Evolutionary conservation across 2,113 vertebrate genomes (phyloP), one percentile per base, ranked within the genome.

Genomic region (Colius striatus): DNA sequence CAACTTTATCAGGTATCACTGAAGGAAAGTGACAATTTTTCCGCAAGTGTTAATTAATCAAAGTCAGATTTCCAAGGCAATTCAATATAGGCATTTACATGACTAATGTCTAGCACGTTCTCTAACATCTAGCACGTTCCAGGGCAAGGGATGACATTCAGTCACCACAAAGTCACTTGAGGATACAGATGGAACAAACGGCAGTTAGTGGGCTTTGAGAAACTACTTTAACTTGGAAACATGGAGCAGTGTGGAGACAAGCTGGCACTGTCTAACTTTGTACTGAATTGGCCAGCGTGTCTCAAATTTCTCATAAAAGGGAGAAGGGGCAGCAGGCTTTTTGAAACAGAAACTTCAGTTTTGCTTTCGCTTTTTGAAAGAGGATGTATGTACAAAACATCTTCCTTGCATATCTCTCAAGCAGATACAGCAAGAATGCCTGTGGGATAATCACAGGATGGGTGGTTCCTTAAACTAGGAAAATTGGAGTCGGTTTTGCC

Each of bases 241-340:
- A 78, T 19, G 21, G 21, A 86, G 21, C 43, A 87, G 61, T 19
- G 48, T 62, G 41, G 29, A 73, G 29, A 81, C 11, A 75, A 81
- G 50, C 51, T 76, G 47, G 48, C 38, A 75, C 27, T 80, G 13
- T 50, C 43, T 81, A 71, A 88, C 34, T 80, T 66, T 10, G n/a
- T 34, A 87, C 25, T 63, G 27, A 77, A 32, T 8, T 83, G n/a
- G 48, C 9, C 26, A 47, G 11, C n/a, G 51, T 38, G 70, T 89
- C 43, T 89, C 48, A 74, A 13, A 27, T 13, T 81, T 67, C 70
- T 80, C 68, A 74, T 6, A 0, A 76, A 76, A 85, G 0, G 0
- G 47, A 62, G 21, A 9, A 63, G 17, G 3, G 80, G 30, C 30
- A 53, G 76, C 1, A 74, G 17, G 16, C 26, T 77, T 63, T 66